phyloP scores from a whole-genome alignment of 2,888 invertebrate species.

The Odontomyia ornata region DNA sequence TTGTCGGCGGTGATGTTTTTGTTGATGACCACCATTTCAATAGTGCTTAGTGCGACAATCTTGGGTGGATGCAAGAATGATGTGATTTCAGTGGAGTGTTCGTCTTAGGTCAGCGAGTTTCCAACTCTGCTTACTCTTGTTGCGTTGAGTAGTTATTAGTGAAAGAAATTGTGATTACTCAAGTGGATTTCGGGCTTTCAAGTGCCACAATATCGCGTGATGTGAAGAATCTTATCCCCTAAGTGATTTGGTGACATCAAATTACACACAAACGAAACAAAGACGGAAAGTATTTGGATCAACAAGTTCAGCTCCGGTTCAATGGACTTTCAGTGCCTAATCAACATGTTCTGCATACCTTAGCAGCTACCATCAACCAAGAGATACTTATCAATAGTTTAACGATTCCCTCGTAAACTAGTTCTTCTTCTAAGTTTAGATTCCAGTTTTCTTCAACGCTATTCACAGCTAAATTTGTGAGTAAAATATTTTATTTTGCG shows the following conservation, averaged over 20 bases:
- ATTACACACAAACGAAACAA: too few species aligned
- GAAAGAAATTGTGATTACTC: too few species aligned
- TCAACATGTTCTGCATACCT: constrained; percentile 16
- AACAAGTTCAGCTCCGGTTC: constrained; percentile 4
- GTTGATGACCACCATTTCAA: neutral
- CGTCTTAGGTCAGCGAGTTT: too few species aligned
- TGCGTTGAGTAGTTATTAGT: too few species aligned
- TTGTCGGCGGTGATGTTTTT: neutral
- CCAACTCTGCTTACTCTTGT: too few species aligned
- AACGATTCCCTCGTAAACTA: neutral
- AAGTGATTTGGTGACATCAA: too few species aligned
- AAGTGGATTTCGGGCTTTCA: too few species aligned
- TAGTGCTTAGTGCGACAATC: neutral
- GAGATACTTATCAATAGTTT: constrained; percentile 2
- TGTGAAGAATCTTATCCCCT: too few species aligned
- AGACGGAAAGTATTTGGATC: constrained; percentile 2
- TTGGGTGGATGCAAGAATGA: neutral
- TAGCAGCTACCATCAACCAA: neutral
- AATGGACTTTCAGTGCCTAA: constrained; percentile 14
- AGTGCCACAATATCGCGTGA: too few species aligned
- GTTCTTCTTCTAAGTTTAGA: neutral
- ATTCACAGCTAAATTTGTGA: neutral
- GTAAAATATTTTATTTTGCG: neutral
- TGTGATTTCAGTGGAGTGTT: neutral
- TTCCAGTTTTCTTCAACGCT: neutral